Percentiles rank a stretch among this genome's conserved stretches.
Conservation (phyloP, 2,113 vertebrate genomes). For the Geococcyx californianus region DNA sequence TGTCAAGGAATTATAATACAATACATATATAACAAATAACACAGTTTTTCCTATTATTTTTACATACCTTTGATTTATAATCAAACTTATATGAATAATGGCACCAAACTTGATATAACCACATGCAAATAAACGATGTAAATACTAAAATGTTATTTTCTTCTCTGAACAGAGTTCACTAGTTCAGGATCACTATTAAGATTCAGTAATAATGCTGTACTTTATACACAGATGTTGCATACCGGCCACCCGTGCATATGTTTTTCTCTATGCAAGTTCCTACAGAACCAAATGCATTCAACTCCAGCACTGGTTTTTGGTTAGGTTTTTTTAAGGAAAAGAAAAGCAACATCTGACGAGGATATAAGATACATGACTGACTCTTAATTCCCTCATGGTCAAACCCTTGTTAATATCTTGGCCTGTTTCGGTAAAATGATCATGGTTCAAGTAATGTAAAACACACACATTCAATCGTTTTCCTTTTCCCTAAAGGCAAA, state of each 20-base stretch:
- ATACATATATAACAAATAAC: background rate
- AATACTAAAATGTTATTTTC: background rate
- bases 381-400: slow-evolving; percentile 69
- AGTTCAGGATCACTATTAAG: background rate
- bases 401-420: slow-evolving; percentile 77
- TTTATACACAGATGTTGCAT: background rate
- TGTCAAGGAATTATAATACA: background rate
- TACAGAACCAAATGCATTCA: background rate
- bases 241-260: no score
- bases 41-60: background rate
- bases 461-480: slow-evolving; percentile 73
- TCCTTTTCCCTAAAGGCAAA: slow-evolving; percentile 77
- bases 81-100: background rate
- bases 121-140: background rate
- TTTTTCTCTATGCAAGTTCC: background rate
- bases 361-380: slow-evolving; percentile 56
- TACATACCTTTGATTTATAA: background rate
- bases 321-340: background rate
- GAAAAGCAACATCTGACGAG: slow-evolving; percentile 47
- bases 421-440: slow-evolving; percentile 76
- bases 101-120: background rate
- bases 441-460: slow-evolving; percentile 80
- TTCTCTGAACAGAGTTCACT: background rate
- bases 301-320: background rate
- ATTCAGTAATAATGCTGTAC: background rate